Conservation (phyloP, 2,113 vertebrate species). For the Romanogobio albipinnatus region DNA sequence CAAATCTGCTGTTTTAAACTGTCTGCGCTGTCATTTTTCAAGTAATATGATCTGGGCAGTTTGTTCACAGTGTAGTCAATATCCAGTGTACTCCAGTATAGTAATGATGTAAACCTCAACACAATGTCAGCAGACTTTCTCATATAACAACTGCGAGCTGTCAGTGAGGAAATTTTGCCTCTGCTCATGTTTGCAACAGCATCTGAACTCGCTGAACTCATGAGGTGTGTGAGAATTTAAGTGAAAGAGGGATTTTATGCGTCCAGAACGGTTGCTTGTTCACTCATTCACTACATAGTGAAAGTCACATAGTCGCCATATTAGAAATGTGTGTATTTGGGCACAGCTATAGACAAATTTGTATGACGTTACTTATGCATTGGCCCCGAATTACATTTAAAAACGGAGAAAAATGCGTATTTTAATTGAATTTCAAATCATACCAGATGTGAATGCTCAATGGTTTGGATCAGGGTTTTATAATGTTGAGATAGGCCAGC, state of each 20-base stretch:
- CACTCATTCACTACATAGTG: not conserved
- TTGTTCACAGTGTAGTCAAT: not conserved
- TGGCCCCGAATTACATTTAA: no score
- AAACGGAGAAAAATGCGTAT: no score
- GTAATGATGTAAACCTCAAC: constrained; percentile 19
- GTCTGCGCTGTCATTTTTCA: not conserved
- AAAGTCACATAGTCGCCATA: not conserved
- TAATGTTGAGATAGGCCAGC: not conserved
- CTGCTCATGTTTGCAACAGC: not conserved
- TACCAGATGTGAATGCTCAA: no score
- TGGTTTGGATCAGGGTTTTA: not conserved
- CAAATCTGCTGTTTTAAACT: not conserved
- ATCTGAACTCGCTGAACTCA: not conserved
- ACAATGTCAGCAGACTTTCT: constrained; percentile 18
- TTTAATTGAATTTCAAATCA: no score
- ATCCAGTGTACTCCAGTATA: not conserved
- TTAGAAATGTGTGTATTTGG: no score
- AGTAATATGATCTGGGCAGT: not conserved
- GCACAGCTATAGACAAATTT: no score
- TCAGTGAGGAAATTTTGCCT: not conserved
- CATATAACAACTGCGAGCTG: not conserved
- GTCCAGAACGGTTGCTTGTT: not conserved
- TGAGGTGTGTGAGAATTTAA: not conserved
- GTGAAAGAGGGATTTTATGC: not conserved
- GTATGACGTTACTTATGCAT: no score